Base-by-base conservation (phyloP, 2,888 invertebrate genomes). In the Xanthia togata region DNA sequence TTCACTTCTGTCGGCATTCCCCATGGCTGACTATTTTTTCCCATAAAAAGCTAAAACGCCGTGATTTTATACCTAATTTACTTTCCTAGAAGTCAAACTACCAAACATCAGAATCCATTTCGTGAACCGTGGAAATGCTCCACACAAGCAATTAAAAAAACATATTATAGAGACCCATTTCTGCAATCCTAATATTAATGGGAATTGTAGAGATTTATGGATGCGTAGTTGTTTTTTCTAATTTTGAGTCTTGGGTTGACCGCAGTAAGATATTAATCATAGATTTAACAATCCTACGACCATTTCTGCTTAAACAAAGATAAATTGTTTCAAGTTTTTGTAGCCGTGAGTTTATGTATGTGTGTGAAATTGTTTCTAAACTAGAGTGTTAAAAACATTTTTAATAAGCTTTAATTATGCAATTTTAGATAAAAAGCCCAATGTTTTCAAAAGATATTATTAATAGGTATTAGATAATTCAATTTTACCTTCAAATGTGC, bases 241-340 rank as follows among this genome's bases (percentile, higher is more conserved):
- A 41, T 69, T 67, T 35, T 53, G 76, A 38, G 41, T 60, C n/a
- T 31, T 23, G 23, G n/a, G 17, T 41, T 60, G 41, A 60, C 60
- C 60, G 35, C n/a, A 35, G 9, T 17, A 12, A 60, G 50, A 53
- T 41, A 65, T 74, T 57, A 57, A 75, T 62, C 44, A 55, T 35
- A 44, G 8, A 35, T 75, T 75, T 31, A 68, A 69, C 35, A 53
- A 62, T 41, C 2, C 60, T n/a, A 35, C 31, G n/a, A 35, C 31
- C 11, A 38, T 4, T 26, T 17, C 26, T 44, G 23, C 23, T 35
- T 0, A 35, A 69, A 53, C 35, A 23, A 35, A 23, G 31, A 69
- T 76, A 53, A 44, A 76, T 69, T 23, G 23, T 53, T 35, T n/a
- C n/a, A n/a, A n/a, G n/a, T n/a, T n/a, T n/a, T n/a, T n/a, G n/a